Evolutionary conservation across 2,888 invertebrate genomes (phyloP).

Genomic region (Thymelicus lineola): DNA sequence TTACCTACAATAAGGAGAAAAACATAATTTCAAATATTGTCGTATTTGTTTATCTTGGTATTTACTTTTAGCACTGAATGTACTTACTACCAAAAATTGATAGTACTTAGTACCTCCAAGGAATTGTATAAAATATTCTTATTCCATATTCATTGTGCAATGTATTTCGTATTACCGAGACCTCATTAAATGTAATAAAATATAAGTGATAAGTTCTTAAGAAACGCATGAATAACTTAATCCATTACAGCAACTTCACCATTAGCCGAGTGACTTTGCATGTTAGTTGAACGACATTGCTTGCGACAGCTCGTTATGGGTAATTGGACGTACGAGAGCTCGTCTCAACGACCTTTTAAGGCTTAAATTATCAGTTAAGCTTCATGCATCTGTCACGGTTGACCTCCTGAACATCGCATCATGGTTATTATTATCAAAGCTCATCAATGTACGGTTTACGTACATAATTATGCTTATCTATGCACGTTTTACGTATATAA

Average conservation of each 20-base stretch:
- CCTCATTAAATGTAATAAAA: neutral
- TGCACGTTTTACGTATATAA: neutral
- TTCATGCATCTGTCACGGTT: slow-evolving; percentile 39
- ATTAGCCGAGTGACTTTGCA: slow-evolving; percentile 40
- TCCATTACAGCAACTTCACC: slow-evolving; percentile 17
- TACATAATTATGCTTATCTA: neutral
- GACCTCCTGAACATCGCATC: slow-evolving; percentile 35
- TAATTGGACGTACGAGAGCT: slow-evolving; percentile 52
- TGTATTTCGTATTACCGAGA: too few relatives aligned
- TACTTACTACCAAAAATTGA: too few relatives aligned
- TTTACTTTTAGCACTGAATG: too few relatives aligned
- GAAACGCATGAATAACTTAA: slow-evolving; percentile 10
- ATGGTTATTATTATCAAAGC: slow-evolving; percentile 3
- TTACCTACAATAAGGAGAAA: too few relatives aligned
- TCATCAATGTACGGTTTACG: neutral
- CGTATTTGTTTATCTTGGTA: too few relatives aligned
- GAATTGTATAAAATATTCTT: too few relatives aligned
- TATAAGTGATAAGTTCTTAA: neutral
- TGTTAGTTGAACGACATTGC: slow-evolving; percentile 36
- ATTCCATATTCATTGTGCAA: too few relatives aligned
- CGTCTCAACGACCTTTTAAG: slow-evolving; percentile 41
- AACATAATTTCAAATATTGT: too few relatives aligned
- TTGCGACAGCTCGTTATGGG: slow-evolving; percentile 51
- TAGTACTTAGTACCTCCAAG: too few relatives aligned
- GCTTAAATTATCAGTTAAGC: slow-evolving; percentile 40